These are phyloP conservation scores for Orchestes rusci DNA, from an alignment of 2,888 invertebrate species.

Conservation along the genomic window DNA sequence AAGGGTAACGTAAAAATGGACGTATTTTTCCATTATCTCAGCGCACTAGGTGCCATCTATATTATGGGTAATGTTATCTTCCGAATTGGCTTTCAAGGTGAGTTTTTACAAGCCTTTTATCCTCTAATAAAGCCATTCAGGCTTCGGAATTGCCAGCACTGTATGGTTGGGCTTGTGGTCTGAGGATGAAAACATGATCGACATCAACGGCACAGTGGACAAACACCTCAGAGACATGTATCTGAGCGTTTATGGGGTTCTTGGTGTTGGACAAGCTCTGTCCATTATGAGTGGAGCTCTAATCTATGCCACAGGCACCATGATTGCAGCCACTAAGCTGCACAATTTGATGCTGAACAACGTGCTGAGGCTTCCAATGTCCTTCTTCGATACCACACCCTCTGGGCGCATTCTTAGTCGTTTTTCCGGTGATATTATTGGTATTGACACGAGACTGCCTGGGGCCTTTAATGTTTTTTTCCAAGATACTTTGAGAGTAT, in stretches of 20 bases:
- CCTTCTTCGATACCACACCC: constrained; percentile 75
- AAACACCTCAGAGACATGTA: constrained; percentile 62
- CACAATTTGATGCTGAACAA: constrained; percentile 57
- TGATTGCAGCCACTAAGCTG: constrained; percentile 54
- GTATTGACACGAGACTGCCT: constrained; percentile 58
- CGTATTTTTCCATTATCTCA: constrained; percentile 79
- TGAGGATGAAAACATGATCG: constrained; percentile 46
- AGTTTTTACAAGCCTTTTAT: no score
- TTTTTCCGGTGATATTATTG: constrained; percentile 65
- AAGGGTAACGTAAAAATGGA: constrained; percentile 55
- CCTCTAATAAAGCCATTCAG: no score
- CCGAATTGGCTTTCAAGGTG: constrained; percentile 64
- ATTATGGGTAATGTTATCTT: constrained; percentile 64
- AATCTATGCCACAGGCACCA: constrained; percentile 36
- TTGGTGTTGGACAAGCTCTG: constrained; percentile 68
- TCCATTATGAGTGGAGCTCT: constrained; percentile 7
- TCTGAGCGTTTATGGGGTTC: constrained; percentile 76
- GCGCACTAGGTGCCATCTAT: constrained; percentile 60
- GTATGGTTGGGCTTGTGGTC: constrained; percentile 74
- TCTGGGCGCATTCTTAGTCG: constrained; percentile 70
- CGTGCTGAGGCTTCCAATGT: constrained; percentile 57
- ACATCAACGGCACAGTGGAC: constrained; percentile 53
- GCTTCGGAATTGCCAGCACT: constrained; percentile 75
- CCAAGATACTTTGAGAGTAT: constrained; percentile 20
- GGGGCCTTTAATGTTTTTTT: constrained; percentile 34